Base-by-base conservation (phyloP, 2,888 invertebrate genomes). In the Petrolisthes manimaculis region DNA sequence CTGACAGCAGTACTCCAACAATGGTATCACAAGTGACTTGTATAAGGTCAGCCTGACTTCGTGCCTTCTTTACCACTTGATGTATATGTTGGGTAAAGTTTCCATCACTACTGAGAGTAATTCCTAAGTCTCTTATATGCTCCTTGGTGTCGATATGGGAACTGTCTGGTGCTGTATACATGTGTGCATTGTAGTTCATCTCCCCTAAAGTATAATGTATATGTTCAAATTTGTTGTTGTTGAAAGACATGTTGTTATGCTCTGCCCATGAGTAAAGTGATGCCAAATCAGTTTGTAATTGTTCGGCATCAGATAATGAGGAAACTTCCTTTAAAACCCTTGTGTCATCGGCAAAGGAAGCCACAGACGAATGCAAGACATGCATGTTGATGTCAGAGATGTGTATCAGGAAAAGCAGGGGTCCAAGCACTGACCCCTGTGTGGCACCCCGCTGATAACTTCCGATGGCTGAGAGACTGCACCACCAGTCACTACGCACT, bases 311-410 rank as follows among this genome's bases (percentile, higher is more conserved):
- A 37, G 12, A 37, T 75, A 12, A 12, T 75, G 77, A 75, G 24
- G 77, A n/a, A n/a, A 75, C 77, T 75, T 75, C 77, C 77, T 37
- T 75, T 37, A 75, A 37, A 12, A 75, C 24, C 12, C 77, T n/a
- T 12, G 77, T 75, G 77, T 75, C 77, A 75, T 75, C 77, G 77
- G 77, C 77, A 37, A 75, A 75, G 77, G 24, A 75, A 75, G 77
- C 9, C 1, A 75, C 77, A 75, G 24, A 37, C 37, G 37, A 75
- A 21, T 75, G 77, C 77, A 21, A 12, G 14, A 75, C 14, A 75
- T 21, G 77, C 2, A 1, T 37, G 37, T 75, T 75, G 21, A 75
- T 75, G 37, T 75, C 21, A 21, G 77, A n/a, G 37, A 75, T 75
- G 77, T 75, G 37, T 14, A 75, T n/a, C 12, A 14, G 12, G 21